phyloP scores from a whole-genome alignment of 2,888 invertebrate genomes.

The Orthosia incerta region DNA sequence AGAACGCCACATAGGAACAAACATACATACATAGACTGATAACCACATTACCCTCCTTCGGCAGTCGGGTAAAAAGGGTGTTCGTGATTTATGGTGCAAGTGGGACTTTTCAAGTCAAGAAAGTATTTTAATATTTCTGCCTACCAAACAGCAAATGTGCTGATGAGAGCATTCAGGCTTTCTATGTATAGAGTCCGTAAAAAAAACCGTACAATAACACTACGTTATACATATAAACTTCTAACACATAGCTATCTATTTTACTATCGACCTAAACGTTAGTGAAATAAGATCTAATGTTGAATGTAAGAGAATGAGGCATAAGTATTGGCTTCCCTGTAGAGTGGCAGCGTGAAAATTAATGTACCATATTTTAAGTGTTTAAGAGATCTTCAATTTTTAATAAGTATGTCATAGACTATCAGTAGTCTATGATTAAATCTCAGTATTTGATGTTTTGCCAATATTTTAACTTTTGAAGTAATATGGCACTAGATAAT shows the following conservation, averaged over 20 bases:
- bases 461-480: background rate
- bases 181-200: constrained; percentile 7
- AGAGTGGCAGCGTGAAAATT: constrained; percentile 29
- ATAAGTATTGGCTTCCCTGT: constrained; percentile 47
- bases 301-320: constrained; percentile 42
- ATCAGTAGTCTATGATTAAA: background rate
- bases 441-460: background rate
- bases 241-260: constrained; percentile 62
- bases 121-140: background rate
- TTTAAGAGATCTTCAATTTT: background rate
- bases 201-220: constrained; percentile 27
- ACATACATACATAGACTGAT: no score
- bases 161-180: background rate
- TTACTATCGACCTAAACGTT: constrained; percentile 41
- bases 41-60: no score
- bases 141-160: background rate
- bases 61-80: no score
- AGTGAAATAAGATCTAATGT: constrained; percentile 43
- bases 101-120: background rate
- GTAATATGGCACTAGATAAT: constrained; percentile 48
- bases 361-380: background rate
- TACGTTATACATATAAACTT: constrained; percentile 47
- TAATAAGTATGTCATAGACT: background rate
- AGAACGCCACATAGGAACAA: no score
- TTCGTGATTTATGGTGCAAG: background rate